These are phyloP conservation scores for Cydia splendana DNA, from an alignment of 1,140 invertebrate species.

Conservation along the genomic window DNA sequence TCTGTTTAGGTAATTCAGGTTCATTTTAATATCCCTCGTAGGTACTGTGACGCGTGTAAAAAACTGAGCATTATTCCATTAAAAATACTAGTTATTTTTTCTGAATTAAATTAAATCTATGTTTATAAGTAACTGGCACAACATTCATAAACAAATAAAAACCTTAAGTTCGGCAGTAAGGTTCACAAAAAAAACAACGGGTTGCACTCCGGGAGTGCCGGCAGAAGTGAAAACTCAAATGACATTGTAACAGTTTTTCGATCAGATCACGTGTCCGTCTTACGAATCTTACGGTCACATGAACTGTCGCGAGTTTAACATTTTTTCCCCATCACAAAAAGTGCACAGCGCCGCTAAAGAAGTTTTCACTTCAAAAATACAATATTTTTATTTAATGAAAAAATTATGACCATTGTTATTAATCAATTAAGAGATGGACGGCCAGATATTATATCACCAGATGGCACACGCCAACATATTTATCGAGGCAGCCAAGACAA, in stretches of 20 bases:
- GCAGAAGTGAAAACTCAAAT: too few relatives aligned
- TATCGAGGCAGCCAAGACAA: background rate
- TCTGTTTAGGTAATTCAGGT: background rate
- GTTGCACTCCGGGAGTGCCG: too few relatives aligned
- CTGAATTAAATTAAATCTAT: slow-evolving; percentile 42
- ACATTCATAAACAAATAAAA: slow-evolving; percentile 57
- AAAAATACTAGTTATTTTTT: slow-evolving; percentile 50
- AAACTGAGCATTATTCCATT: slow-evolving; percentile 55
- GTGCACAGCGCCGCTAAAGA: too few relatives aligned
- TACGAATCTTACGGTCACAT: too few relatives aligned
- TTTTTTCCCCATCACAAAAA: too few relatives aligned
- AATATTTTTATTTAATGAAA: background rate
- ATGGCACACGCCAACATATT: slow-evolving; percentile 16
- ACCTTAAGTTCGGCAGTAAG: slow-evolving; percentile 11
- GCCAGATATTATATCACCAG: slow-evolving; percentile 6
- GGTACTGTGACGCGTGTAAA: slow-evolving; percentile 8
- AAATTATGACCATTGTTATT: slow-evolving; percentile 8
- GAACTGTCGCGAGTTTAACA: too few relatives aligned
- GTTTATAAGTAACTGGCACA: slow-evolving; percentile 71
- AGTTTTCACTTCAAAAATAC: too few relatives aligned
- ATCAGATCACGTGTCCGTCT: too few relatives aligned
- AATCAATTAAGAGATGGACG: background rate
- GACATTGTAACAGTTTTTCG: too few relatives aligned
- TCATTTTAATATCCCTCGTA: background rate
- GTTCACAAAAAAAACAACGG: slow-evolving; percentile 27